These are phyloP conservation scores for Symphodus melops DNA, from an alignment of 2,113 vertebrate species.

Conservation along the genomic window DNA sequence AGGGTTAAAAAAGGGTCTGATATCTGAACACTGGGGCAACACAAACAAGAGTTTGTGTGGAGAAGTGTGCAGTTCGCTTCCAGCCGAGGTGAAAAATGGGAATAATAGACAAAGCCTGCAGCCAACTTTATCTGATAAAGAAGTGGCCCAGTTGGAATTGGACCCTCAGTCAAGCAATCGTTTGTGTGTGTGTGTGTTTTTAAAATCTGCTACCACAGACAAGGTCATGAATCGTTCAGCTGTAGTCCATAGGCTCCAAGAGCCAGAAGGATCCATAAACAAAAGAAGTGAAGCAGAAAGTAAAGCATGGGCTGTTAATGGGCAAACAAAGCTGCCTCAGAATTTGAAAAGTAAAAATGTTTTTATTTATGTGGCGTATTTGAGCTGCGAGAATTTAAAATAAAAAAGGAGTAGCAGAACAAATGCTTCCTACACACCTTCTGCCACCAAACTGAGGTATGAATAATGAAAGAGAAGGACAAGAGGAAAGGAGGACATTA, in stretches of 20 bases:
- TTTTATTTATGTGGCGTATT: not conserved
- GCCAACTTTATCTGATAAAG: conserved; percentile 34
- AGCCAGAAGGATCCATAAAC: conserved; percentile 17
- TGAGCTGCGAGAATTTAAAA: not conserved
- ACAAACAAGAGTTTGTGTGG: conserved; percentile 12
- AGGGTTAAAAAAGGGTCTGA: not conserved
- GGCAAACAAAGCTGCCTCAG: not conserved
- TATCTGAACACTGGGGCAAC: conserved; percentile 15
- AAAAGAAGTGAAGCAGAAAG: conserved; percentile 9
- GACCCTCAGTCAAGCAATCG: conserved; percentile 15
- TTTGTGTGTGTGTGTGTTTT: not conserved
- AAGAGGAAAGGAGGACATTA: conserved; percentile 11
- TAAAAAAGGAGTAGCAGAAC: not conserved
- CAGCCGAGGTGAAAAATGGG: conserved; percentile 31
- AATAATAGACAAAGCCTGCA: conserved; percentile 19
- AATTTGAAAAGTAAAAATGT: conserved; percentile 2
- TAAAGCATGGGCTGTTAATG: not conserved
- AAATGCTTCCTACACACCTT: conserved; percentile 56
- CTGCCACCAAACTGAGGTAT: conserved; percentile 36
- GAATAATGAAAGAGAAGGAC: conserved; percentile 28
- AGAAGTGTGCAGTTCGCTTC: conserved; percentile 8
- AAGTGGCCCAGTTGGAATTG: conserved; percentile 40
- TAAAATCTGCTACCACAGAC: not conserved
- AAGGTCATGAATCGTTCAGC: conserved; percentile 14
- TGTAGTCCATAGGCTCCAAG: conserved; percentile 6